phyloP scores from a whole-genome alignment of 92 coral and sea anemone species.

The Siderastrea siderea region DNA sequence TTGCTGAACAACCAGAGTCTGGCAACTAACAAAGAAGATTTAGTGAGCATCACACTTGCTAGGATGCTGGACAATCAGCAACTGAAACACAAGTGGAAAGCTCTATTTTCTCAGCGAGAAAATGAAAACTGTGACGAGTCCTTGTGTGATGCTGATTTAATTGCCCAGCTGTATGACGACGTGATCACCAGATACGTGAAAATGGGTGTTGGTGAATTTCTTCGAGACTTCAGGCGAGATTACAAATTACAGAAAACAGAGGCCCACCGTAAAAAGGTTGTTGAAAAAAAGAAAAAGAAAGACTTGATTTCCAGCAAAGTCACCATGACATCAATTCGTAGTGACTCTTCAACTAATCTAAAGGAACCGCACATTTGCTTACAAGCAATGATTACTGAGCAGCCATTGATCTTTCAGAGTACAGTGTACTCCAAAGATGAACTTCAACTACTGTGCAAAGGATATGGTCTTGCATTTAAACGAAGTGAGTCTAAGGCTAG shows the following conservation, averaged over 20 bases:
- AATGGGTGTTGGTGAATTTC: constrained; percentile 68
- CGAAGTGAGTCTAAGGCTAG: constrained; percentile 24
- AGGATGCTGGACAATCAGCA: neutral
- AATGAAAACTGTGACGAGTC: neutral
- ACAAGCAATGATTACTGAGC: constrained; percentile 40
- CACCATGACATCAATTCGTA: neutral
- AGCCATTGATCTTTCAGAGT: constrained; percentile 39
- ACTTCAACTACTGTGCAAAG: constrained; percentile 31
- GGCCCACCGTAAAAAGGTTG: constrained; percentile 64
- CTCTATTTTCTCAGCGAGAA: neutral
- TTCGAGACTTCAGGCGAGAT: constrained; percentile 56
- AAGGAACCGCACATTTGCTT: constrained; percentile 37
- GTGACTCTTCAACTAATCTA: constrained; percentile 24
- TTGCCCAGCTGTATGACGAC: constrained; percentile 44
- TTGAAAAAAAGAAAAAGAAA: constrained; percentile 40
- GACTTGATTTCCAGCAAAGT: constrained; percentile 39
- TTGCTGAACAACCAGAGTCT: constrained; percentile 28
- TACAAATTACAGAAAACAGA: constrained; percentile 61
- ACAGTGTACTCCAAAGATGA: constrained; percentile 43
- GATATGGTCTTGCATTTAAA: constrained; percentile 36
- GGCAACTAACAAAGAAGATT: constrained; percentile 19
- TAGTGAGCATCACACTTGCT: constrained; percentile 5
- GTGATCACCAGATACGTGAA: constrained; percentile 45
- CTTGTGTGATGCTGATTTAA: neutral
- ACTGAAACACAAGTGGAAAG: constrained; percentile 14